Evolutionary conservation across 1,140 invertebrate genomes (phyloP).

Genomic region (Trinorchestia longiramus): DNA sequence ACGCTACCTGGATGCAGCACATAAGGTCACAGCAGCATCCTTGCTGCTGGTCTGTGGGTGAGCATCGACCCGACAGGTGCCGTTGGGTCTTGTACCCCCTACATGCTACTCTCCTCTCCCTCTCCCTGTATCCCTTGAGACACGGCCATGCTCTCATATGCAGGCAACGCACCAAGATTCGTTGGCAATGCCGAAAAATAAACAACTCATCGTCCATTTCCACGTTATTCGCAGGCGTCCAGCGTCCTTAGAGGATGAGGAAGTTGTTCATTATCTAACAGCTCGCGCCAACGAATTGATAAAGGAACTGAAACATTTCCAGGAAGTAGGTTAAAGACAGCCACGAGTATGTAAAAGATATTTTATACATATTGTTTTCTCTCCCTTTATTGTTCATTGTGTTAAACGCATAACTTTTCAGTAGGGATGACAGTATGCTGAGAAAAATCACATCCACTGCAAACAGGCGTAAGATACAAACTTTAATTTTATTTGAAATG

Average conservation of each 20-base stretch:
- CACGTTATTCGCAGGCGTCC: background rate
- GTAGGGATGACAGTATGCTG: background rate
- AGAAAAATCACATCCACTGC: background rate
- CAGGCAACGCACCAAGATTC: background rate
- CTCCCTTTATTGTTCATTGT: background rate
- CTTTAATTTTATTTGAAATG: background rate
- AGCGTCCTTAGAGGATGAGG: background rate
- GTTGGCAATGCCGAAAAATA: background rate
- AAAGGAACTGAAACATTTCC: background rate
- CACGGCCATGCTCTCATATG: background rate
- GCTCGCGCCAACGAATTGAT: background rate
- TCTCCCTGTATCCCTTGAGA: background rate
- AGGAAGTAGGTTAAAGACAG: background rate
- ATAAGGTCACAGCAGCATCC: conserved; percentile 24
- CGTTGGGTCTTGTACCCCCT: background rate
- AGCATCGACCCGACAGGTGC: conserved; percentile 37
- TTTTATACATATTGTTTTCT: background rate
- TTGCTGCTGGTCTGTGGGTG: background rate
- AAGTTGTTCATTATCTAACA: background rate
- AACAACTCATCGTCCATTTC: background rate
- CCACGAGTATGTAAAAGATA: background rate
- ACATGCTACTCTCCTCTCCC: background rate
- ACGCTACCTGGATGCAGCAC: background rate
- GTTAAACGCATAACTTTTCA: background rate
- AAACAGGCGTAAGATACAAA: background rate